phyloP scores from a whole-genome alignment of 2,113 vertebrate species.

The Shinisaurus crocodilurus region DNA sequence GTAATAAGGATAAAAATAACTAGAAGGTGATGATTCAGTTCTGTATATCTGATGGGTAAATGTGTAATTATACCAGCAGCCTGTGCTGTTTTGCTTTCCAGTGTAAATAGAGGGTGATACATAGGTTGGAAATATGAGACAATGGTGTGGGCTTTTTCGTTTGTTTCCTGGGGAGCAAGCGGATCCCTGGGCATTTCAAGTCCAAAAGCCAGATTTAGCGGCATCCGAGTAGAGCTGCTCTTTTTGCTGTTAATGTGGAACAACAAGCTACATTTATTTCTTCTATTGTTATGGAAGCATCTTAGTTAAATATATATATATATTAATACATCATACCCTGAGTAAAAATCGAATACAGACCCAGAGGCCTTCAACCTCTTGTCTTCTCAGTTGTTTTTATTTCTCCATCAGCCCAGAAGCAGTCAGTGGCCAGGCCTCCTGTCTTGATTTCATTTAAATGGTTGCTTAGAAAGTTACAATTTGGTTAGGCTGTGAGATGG shows the following conservation, averaged over 20 bases:
- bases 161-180: slow-evolving; percentile 13
- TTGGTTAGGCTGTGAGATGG: slow-evolving; percentile 52
- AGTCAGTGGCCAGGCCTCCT: slow-evolving; percentile 51
- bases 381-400: slow-evolving; percentile 26
- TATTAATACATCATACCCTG: slow-evolving; percentile 16
- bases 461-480: slow-evolving; percentile 65
- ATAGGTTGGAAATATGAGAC: slow-evolving; percentile 52
- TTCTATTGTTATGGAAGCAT: slow-evolving; percentile 46
- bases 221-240: slow-evolving; percentile 39
- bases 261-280: not conserved
- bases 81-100: slow-evolving; percentile 67
- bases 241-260: slow-evolving; percentile 40
- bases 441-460: slow-evolving; percentile 53
- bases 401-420: slow-evolving; percentile 14
- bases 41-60: slow-evolving; percentile 71
- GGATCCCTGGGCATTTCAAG: not conserved
- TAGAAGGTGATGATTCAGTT: slow-evolving; percentile 68
- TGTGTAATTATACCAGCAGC: slow-evolving; percentile 70
- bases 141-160: not conserved
- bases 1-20: slow-evolving; percentile 76
- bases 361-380: slow-evolving; percentile 14
- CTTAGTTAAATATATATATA: slow-evolving; percentile 1
- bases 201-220: slow-evolving; percentile 38
- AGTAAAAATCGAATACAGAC: slow-evolving; percentile 19
- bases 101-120: slow-evolving; percentile 59